phyloP scores from a whole-genome alignment of 2,888 invertebrate genomes.

The Argyra leucocephala region DNA sequence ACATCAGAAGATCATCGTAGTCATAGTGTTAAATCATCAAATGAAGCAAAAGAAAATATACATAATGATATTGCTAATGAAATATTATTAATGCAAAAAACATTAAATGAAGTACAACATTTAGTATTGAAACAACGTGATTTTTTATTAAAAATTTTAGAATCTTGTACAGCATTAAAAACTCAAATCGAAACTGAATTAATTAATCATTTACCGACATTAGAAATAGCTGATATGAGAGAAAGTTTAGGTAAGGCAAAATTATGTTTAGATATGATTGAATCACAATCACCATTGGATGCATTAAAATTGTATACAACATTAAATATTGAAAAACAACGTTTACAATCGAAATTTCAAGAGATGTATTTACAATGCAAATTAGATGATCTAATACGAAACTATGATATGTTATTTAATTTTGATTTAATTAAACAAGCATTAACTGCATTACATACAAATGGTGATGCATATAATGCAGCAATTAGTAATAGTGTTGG shows the following conservation, averaged over 20 bases:
- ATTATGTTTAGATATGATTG: conserved; percentile 51
- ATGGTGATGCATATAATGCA: conserved; percentile 35
- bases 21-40: conserved; percentile 59
- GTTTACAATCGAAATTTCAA: conserved; percentile 57
- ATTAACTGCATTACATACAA: conserved; percentile 52
- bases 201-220: conserved; percentile 56
- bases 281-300: conserved; percentile 48
- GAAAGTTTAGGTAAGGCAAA: conserved; percentile 54
- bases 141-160: conserved; percentile 61
- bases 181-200: conserved; percentile 66
- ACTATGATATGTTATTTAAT: conserved; percentile 57
- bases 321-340: conserved; percentile 55
- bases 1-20: conserved; percentile 55
- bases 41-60: conserved; percentile 57
- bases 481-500: conserved; percentile 28
- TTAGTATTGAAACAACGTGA: conserved; percentile 61
- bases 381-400: conserved; percentile 59
- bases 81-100: conserved; percentile 57
- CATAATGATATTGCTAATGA: conserved; percentile 57
- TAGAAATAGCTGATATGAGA: conserved; percentile 57
- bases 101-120: conserved; percentile 60
- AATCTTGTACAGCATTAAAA: conserved; percentile 64
- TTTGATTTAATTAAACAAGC: conserved; percentile 59
- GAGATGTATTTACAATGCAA: conserved; percentile 64
- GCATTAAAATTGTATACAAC: conserved; percentile 53